phyloP scores from a whole-genome alignment of 2,888 invertebrate genomes.

The Ischnus inquisitorius region DNA sequence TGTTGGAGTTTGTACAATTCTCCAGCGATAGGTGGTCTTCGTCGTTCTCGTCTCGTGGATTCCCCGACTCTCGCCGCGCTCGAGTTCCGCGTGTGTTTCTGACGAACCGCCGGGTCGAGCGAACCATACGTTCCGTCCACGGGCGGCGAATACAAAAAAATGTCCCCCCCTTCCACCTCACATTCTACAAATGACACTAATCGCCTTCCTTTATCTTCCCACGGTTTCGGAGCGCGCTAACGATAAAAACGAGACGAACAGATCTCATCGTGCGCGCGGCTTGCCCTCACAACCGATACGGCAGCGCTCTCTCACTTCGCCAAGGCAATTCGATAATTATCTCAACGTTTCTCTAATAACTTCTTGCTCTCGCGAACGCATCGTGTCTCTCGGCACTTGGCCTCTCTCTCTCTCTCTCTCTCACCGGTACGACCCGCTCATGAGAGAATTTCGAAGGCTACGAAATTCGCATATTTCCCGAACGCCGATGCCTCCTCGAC shows the following conservation, averaged over 20 bases:
- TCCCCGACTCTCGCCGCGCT: too few species aligned
- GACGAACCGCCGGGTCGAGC: conserved; percentile 51
- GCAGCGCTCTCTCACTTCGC: conserved; percentile 69
- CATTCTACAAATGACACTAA: conserved; percentile 85
- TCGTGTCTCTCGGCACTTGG: conserved; percentile 38
- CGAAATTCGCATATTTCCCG: conserved; percentile 37
- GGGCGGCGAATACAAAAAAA: conserved; percentile 77
- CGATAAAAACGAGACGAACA: conserved; percentile 77
- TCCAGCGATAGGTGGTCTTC: background rate
- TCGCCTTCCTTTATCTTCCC: conserved; percentile 85
- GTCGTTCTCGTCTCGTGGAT: too few species aligned
- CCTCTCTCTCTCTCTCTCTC: conserved; percentile 38
- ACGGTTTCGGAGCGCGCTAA: conserved; percentile 80
- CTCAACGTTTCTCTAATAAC: conserved; percentile 82
- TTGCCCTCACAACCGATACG: conserved; percentile 61
- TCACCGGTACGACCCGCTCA: conserved; percentile 46
- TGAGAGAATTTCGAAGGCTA: conserved; percentile 1
- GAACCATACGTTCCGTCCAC: conserved; percentile 71
- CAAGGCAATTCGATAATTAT: conserved; percentile 83
- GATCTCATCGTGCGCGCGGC: conserved; percentile 65
- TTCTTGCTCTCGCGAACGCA: conserved; percentile 74
- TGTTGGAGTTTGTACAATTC: background rate
- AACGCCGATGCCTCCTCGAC: background rate
- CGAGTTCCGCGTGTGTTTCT: conserved; percentile 13
- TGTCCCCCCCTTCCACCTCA: conserved; percentile 75